Evolutionary conservation across 2,113 vertebrate species (phyloP), one percentile per base, ranked within the genome.

Genomic region (Azemiops feae): DNA sequence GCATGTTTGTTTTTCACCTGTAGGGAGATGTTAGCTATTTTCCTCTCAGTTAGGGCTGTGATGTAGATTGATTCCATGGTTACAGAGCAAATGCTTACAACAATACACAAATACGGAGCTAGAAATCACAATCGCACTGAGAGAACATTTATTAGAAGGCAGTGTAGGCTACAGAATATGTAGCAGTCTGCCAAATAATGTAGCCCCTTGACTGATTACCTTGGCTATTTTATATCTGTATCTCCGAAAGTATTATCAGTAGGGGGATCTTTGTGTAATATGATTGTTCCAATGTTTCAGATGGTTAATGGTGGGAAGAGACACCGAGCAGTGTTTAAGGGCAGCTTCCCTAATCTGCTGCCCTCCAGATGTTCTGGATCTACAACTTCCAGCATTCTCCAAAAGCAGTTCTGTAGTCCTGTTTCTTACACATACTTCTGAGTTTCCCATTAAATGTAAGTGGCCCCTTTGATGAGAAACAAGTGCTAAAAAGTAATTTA

Each of bases 11-110:
- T 60, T 16, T 58, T 50, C 43, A 39, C 58, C 96, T 96, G 95
- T 85, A 85, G 92, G 74, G 91, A 96, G 94, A 95, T 95, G 90
- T 30, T 93, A 92, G 58, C 39, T 94, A 85, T 93, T 97, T 93
- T 95, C 96, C 94, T 96, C 91, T 94, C 92, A 95, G 89, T 95
- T 94, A 92, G 55, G 93, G 53, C 94, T 96, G 88, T 97, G 96
- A 96, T 96, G 85, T 94, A 97, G 97, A 85, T 92, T 34, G 95
- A 96, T 95, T 96, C 97, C 97, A 98, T 98, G 98, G 97, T 98
- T 97, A 98, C 96, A 0, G 92, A 96, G 90, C 95, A 97, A 96
- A 96, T 94, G 94, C 86, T 95, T 92, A 58, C 89, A 74, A n/a
- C 95, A 94, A 95, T 95, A 95, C 95, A 96, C 93, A 95, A 96